Evolutionary conservation across 2,113 vertebrate species (phyloP).

Genomic region (Mormyrus iriodes): DNA sequence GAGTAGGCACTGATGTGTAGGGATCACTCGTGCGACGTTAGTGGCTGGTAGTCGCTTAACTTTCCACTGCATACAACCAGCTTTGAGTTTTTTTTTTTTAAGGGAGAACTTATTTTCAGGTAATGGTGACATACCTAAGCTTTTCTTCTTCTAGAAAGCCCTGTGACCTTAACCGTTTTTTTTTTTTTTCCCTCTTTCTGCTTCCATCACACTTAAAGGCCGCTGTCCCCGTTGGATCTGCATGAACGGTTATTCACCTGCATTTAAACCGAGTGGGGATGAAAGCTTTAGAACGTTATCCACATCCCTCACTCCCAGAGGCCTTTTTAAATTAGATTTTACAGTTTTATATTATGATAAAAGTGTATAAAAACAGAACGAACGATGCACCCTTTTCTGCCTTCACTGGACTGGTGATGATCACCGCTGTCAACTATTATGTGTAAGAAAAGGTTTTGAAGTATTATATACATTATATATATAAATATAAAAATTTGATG

Average conservation of each 20-base stretch:
- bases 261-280: neutral
- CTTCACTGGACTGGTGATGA: slow-evolving; percentile 66
- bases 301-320: slow-evolving; percentile 2
- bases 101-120: neutral
- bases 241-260: slow-evolving; percentile 1
- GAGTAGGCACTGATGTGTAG: neutral
- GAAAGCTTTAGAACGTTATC: neutral
- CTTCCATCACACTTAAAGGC: neutral
- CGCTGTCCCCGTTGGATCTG: neutral
- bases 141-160: neutral
- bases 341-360: slow-evolving; percentile 34
- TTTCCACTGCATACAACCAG: neutral
- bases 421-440: slow-evolving; percentile 74
- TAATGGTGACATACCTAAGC: neutral
- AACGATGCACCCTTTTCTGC: slow-evolving; percentile 51
- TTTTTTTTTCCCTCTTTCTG: neutral
- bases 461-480: slow-evolving; percentile 36
- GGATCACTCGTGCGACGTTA: neutral
- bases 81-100: neutral
- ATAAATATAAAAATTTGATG: slow-evolving; percentile 63
- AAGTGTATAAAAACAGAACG: slow-evolving; percentile 59
- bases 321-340: slow-evolving; percentile 30
- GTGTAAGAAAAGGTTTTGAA: slow-evolving; percentile 63
- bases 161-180: neutral
- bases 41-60: neutral